Evolutionary conservation across 2,888 invertebrate genomes (phyloP).

Genomic region (Oxytorus armatus): DNA sequence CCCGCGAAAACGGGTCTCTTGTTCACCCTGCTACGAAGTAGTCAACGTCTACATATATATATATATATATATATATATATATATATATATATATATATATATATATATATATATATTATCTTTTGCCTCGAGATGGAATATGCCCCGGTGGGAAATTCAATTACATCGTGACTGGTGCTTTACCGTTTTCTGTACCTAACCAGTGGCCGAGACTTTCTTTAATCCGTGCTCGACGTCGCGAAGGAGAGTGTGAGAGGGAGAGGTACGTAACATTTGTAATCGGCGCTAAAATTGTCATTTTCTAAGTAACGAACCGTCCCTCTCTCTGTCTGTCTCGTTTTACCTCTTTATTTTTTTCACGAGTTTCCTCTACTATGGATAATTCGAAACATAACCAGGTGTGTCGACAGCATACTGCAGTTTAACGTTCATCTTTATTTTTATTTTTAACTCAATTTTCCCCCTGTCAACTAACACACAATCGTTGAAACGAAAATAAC

Average conservation of each 20-base stretch:
- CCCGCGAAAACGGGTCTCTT: constrained; percentile 26
- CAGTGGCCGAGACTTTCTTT: constrained; percentile 34
- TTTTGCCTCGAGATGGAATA: constrained; percentile 34
- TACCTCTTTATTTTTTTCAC: background rate
- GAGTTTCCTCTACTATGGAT: background rate
- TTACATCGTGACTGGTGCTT: constrained; percentile 62
- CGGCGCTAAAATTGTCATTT: constrained; percentile 39
- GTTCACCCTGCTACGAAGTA: constrained; percentile 40
- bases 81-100: constrained; percentile 16
- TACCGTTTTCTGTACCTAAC: constrained; percentile 42
- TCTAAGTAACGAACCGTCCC: constrained; percentile 10
- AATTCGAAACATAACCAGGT: constrained; percentile 6
- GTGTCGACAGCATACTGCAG: background rate
- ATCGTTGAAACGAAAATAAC: no score
- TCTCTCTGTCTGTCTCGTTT: background rate
- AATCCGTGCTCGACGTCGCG: constrained; percentile 22
- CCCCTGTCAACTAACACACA: background rate
- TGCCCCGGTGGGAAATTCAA: constrained; percentile 71
- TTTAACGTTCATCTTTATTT: background rate
- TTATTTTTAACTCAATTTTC: background rate
- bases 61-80: constrained; percentile 11
- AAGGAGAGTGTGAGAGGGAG: background rate
- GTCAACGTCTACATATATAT: background rate
- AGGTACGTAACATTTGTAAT: constrained; percentile 55
- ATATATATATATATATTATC: background rate